Base-by-base conservation (phyloP, 1,140 invertebrate species). In the Nebria ingens region DNA sequence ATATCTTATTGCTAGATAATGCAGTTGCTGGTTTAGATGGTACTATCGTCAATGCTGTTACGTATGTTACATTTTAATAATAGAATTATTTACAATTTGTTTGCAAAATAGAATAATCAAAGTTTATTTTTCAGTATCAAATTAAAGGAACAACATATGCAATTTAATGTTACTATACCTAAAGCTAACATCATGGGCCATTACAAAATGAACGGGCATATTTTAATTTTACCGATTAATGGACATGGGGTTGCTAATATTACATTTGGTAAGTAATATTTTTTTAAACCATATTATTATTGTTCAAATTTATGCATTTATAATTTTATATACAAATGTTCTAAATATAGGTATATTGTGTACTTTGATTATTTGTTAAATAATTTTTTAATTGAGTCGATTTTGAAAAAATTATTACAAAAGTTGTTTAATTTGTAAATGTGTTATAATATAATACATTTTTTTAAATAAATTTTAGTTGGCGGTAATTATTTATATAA, bases 171-270 rank as follows among this genome's bases (percentile, higher is more conserved):
- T 66, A 56, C 40, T 11, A 45, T 45, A 11, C 40, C 40, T 4
- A 17, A 3, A 45, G 40, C 40, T 11, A 45, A 80, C 57, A 79
- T 85, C 60, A 63, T 81, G 2, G 80, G 76, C 0, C 75, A 86
- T 61, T 88, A 87, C 59, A 77, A 80, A 49, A 74, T 87, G 64
- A 75, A 78, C 19, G 86, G 86, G 21, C 77, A 79, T 51, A 78
- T 89, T 51, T 63, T 88, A 2, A 62, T 89, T 13, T 62, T 89
- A 21, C 84, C 84, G 0, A 81, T 89, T 19, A 76, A 72, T n/a
- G 85, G 86, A 25, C 74, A 78, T 55, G 86, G 86, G 3, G 70
- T 77, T 38, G 79, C 79, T 0, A 85, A 86, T 59, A 77, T 88
- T 6, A 84, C 82, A 2, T 75, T 85, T 66, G 60, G 82, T 83